Evolutionary conservation across 2,113 vertebrate genomes (phyloP).

Genomic region (Gadus chalcogrammus): DNA sequence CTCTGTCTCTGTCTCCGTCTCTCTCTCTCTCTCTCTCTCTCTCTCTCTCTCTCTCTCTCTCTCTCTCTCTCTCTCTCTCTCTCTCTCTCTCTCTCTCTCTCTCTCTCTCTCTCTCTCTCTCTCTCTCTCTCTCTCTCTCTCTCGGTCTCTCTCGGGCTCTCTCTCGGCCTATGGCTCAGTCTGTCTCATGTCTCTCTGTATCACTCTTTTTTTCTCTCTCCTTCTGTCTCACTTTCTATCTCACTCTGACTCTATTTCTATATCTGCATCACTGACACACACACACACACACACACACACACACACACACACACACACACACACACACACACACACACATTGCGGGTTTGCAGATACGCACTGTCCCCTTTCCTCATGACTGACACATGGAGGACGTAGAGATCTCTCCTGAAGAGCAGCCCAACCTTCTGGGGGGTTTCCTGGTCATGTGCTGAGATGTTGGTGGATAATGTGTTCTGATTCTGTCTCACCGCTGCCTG

Average conservation of each 20-base stretch:
- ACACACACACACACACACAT: too few species aligned
- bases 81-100: too few species aligned
- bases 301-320: too few species aligned
- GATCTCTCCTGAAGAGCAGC: slow-evolving; percentile 35
- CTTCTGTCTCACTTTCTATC: not conserved
- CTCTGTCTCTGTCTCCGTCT: not conserved
- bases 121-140: not conserved
- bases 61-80: too few species aligned
- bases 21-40: too few species aligned
- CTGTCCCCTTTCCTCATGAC: not conserved
- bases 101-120: not conserved
- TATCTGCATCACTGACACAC: too few species aligned
- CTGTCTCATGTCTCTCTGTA: not conserved
- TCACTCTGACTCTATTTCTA: too few species aligned
- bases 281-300: too few species aligned
- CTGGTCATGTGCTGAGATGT: not conserved
- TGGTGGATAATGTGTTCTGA: slow-evolving; percentile 23
- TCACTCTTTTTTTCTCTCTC: not conserved
- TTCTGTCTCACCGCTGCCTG: not conserved
- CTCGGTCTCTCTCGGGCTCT: not conserved
- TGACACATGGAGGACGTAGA: slow-evolving; percentile 35
- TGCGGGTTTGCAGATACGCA: too few species aligned
- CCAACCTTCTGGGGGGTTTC: slow-evolving; percentile 36
- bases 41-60: too few species aligned
- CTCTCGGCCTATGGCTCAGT: not conserved